These are phyloP conservation scores for Holothuria glaberrima DNA, from an alignment of 35 echinoderm and acorn worm species.

Conservation along the genomic window DNA sequence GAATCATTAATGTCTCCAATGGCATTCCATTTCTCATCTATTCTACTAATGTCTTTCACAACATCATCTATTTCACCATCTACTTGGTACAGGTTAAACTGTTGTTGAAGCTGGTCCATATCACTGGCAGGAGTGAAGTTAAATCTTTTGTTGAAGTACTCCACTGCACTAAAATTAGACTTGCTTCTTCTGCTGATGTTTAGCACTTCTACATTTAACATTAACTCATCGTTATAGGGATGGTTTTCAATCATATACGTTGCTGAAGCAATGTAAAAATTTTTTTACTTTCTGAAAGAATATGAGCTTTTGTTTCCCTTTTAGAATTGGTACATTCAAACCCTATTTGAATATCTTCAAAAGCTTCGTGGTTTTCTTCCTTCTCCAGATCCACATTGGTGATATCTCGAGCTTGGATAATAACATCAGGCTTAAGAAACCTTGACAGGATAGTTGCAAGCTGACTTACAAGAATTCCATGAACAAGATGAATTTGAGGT, in stretches of 20 bases:
- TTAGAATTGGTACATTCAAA: constrained; percentile 37
- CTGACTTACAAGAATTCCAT: constrained; percentile 38
- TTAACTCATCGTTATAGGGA: constrained; percentile 50
- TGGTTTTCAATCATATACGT: constrained; percentile 50
- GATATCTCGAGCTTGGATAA: constrained; percentile 35
- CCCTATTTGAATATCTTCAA: constrained; percentile 50
- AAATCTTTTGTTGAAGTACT: constrained; percentile 35
- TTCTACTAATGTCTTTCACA: neutral
- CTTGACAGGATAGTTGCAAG: constrained; percentile 32
- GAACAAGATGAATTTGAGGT: constrained; percentile 42
- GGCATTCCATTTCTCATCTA: constrained; percentile 20
- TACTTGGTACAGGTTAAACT: constrained; percentile 55
- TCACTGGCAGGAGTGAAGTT: neutral
- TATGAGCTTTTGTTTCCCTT: neutral
- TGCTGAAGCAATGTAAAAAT: constrained; percentile 41
- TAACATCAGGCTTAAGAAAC: constrained; percentile 40
- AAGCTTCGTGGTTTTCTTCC: constrained; percentile 8
- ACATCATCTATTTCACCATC: constrained; percentile 28
- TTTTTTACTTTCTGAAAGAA: constrained; percentile 18
- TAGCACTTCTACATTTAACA: constrained; percentile 49
- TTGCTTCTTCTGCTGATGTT: constrained; percentile 24
- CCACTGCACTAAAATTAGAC: constrained; percentile 34
- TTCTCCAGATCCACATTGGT: constrained; percentile 39
- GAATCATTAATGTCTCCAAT: constrained; percentile 25
- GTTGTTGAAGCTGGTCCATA: constrained; percentile 29